A percentile compares a stretch with the other conserved stretches of the same genome.
Evolutionary conservation across 2,113 vertebrate species (phyloP).

Genomic region (Phalacrocorax pelagicus): DNA sequence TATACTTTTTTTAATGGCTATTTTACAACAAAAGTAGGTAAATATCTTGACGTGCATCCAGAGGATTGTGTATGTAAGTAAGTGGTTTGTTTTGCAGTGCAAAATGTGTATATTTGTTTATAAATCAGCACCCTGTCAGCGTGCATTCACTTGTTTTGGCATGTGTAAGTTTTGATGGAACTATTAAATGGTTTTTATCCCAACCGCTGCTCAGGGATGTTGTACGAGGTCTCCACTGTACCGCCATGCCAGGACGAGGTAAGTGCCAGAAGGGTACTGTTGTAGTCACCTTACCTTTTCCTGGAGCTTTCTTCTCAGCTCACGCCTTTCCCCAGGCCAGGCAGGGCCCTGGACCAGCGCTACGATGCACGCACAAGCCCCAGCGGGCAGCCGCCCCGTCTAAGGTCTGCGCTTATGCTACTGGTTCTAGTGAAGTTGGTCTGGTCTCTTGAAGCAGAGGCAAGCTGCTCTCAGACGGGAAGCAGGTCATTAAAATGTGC

Average conservation of each 20-base stretch:
- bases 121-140: conserved; percentile 10
- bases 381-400: accelerated
- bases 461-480: not conserved
- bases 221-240: not conserved
- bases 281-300: not conserved
- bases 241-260: not conserved
- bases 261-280: not conserved
- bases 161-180: not conserved
- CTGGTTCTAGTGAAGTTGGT: not conserved
- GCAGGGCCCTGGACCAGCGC: not conserved
- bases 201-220: not conserved
- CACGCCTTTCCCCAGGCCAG: accelerated
- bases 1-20: not conserved
- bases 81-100: conserved; percentile 52
- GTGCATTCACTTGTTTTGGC: not conserved
- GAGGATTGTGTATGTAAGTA: not conserved
- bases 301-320: not conserved
- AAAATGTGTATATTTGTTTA: conserved; percentile 67
- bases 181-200: conserved; percentile 36
- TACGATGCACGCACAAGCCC: accelerated
- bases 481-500: no score
- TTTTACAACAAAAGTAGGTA: not conserved
- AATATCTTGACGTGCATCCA: not conserved
- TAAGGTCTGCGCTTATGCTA: not conserved
- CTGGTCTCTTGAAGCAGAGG: accelerated